Base-by-base conservation (phyloP, 1,140 invertebrate species). In the Megalonaias nervosa region DNA sequence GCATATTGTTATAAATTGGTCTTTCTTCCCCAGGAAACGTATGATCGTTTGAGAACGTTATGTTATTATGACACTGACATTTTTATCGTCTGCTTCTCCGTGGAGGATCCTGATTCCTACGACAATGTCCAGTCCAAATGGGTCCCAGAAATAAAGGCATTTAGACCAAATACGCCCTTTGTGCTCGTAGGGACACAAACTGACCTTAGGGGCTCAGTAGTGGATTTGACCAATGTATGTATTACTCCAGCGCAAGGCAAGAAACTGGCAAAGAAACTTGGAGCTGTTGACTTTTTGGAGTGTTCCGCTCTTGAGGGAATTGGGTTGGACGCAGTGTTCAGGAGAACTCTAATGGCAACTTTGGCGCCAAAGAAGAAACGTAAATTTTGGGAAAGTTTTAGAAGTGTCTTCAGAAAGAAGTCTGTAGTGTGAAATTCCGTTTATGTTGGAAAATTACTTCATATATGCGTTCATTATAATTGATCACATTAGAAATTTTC, bases 61-160 rank as follows among this genome's bases (percentile, higher is more conserved):
- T 97, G 96, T 55, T 99, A 99, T 92, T 97, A 97, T 85, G 97
- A 99, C 91, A 99, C 97, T 15, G 98, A 99, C 92, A 97, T 99
- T 67, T 99, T 99, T 93, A 94, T 99, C 81, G 98, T 99, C 67
- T 99, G 98, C 93, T 99, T 99, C 92, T 99, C 98, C 83, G 98
- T 99, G 76, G 97, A 99, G 59, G 98, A 97, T 79, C 97, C 97
- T 74, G 97, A 98, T 16, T 98, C 97, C 79, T 99, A 99, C 92
- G 97, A 99, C 92, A 99, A 99, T 91, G 97, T 99, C 68, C 93
- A 97, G 86, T 97, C 97, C 77, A 99, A 98, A 93, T 91, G 92
- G 92, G 86, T 91, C 58, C 90, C 91, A 17, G 93, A 93, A 88
- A 89, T 93, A n/a, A 92, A 93, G 62, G 91, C 92, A 77, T 92